phyloP scores from a whole-genome alignment of 2,888 invertebrate species.

The Amiota mariae region DNA sequence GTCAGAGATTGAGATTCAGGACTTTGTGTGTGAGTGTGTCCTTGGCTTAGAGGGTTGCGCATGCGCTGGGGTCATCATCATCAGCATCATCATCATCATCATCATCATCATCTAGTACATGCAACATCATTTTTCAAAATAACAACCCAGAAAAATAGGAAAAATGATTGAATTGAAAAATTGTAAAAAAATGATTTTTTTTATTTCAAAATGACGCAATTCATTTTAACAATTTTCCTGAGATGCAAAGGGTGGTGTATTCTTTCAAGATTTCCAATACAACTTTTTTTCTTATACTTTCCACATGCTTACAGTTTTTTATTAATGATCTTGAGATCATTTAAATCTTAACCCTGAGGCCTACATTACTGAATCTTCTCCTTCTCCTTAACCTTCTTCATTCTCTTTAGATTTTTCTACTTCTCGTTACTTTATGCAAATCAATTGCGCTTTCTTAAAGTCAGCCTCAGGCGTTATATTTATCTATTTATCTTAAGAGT shows the following conservation, averaged over 20 bases:
- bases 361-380: too few relatives aligned
- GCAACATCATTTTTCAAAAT: slow-evolving; percentile 33
- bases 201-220: slow-evolving; percentile 56
- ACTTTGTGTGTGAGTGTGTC: too few relatives aligned
- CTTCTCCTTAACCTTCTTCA: too few relatives aligned
- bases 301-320: too few relatives aligned
- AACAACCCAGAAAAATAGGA: slow-evolving; percentile 34
- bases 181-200: slow-evolving; percentile 49
- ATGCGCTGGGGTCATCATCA: slow-evolving; percentile 52
- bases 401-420: neutral
- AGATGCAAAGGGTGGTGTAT: too few relatives aligned
- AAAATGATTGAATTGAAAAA: slow-evolving; percentile 35
- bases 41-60: slow-evolving; percentile 24
- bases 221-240: slow-evolving; percentile 51
- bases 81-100: slow-evolving; percentile 33
- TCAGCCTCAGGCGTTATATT: slow-evolving; percentile 40
- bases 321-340: too few relatives aligned
- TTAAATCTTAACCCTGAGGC: too few relatives aligned
- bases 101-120: slow-evolving; percentile 41
- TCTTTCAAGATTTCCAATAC: too few relatives aligned
- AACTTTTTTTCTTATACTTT: too few relatives aligned
- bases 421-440: slow-evolving; percentile 42
- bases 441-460: slow-evolving; percentile 11
- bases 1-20: too few relatives aligned
- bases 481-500: neutral